phyloP scores from a whole-genome alignment of 2,797 vertebrate species.

The Hafferia zeledoni region DNA sequence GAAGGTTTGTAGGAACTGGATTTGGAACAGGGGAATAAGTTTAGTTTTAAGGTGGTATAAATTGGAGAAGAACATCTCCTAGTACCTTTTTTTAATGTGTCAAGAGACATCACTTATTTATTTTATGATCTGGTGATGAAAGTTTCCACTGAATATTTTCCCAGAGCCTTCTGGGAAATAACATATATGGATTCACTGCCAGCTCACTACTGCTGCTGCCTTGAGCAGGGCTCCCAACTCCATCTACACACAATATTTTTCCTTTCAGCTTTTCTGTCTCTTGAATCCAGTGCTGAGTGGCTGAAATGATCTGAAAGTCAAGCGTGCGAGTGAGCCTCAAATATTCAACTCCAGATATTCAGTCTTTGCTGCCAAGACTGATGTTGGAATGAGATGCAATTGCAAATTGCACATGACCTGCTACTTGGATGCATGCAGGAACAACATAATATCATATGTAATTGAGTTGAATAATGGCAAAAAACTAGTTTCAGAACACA shows the following conservation, averaged over 20 bases:
- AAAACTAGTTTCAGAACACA: neutral
- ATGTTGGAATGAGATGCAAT: neutral
- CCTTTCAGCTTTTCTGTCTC: neutral
- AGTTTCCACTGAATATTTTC: neutral
- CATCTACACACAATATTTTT: neutral
- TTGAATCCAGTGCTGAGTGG: neutral
- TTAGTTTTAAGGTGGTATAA: neutral
- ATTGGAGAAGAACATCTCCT: accelerated
- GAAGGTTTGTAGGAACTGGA: neutral
- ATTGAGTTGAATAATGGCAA: neutral
- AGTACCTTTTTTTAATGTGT: neutral
- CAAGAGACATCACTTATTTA: neutral
- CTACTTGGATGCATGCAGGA: neutral
- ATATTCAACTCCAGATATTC: neutral
- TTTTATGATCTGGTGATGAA: neutral
- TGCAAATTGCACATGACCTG: neutral
- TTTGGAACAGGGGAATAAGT: neutral
- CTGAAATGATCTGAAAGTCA: neutral
- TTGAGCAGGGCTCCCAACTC: neutral
- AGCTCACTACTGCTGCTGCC: neutral
- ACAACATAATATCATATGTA: neutral
- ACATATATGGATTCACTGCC: neutral
- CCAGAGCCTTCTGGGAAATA: neutral
- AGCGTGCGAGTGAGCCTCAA: neutral
- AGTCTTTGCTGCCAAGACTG: neutral